A percentile compares a stretch with the other conserved stretches of the same genome.
Evolutionary conservation across 2,888 invertebrate species (phyloP).

Genomic region (Eristalinus sepulchralis): DNA sequence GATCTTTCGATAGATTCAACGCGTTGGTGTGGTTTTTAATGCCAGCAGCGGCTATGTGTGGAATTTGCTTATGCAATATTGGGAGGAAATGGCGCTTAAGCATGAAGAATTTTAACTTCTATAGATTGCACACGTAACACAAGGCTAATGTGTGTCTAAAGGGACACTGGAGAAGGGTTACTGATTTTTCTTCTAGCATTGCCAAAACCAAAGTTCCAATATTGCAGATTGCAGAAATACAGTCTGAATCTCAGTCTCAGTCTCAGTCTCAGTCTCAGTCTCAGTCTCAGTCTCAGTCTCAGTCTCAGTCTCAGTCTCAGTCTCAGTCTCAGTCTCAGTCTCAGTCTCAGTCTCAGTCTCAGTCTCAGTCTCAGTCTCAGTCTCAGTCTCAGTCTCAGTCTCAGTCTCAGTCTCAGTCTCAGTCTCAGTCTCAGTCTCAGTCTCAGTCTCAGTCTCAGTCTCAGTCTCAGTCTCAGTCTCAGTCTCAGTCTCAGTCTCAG

Average conservation of each 20-base stretch:
- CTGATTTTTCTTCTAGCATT: no score
- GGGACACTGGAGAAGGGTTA: no score
- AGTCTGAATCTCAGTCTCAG: not conserved
- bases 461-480: slow-evolving; percentile 2
- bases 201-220: no score
- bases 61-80: no score
- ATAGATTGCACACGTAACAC: no score
- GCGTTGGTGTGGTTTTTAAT: not conserved
- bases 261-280: slow-evolving; percentile 2
- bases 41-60: not conserved
- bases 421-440: slow-evolving; percentile 2
- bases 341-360: not conserved
- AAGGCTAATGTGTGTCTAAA: no score
- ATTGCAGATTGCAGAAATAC: no score
- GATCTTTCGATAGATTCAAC: not conserved
- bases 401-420: slow-evolving; percentile 2
- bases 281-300: slow-evolving; percentile 2
- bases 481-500: slow-evolving; percentile 2
- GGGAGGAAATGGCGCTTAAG: no score
- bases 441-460: slow-evolving; percentile 2
- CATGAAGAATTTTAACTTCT: no score
- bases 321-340: not conserved
- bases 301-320: not conserved
- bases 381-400: slow-evolving; percentile 2
- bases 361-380: not conserved